phyloP scores from a whole-genome alignment of 2,888 invertebrate species.

The Apantesis nais region DNA sequence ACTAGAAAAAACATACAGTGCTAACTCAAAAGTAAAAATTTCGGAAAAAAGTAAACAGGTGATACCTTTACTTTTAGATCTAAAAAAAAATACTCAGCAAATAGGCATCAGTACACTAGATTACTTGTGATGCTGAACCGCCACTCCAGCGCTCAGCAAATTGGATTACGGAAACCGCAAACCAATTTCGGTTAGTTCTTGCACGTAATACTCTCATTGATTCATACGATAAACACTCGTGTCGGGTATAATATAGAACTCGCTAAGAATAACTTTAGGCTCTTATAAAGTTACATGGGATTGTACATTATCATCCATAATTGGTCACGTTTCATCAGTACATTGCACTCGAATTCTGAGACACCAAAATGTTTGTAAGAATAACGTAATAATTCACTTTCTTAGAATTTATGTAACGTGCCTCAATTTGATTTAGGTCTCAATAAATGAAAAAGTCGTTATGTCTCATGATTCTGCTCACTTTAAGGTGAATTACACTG shows the following conservation, averaged over 20 bases:
- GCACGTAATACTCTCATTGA: slow-evolving; percentile 66
- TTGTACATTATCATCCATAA: background rate
- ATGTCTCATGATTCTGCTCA: background rate
- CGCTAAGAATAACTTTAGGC: background rate
- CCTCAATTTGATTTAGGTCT: background rate
- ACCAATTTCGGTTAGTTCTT: slow-evolving; percentile 63
- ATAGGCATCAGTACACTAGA: background rate
- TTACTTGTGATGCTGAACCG: slow-evolving; percentile 42
- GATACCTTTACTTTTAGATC: background rate
- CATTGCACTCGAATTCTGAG: slow-evolving; percentile 8
- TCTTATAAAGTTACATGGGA: background rate
- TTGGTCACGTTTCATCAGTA: background rate
- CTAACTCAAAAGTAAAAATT: background rate
- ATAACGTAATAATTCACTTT: background rate
- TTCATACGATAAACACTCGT: slow-evolving; percentile 55
- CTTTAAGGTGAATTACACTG: background rate
- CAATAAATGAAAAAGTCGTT: background rate
- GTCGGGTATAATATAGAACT: background rate
- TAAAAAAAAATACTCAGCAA: background rate
- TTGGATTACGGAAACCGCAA: slow-evolving; percentile 66
- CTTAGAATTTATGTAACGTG: background rate
- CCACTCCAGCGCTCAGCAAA: slow-evolving; percentile 54
- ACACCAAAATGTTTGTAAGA: background rate
- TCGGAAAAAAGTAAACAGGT: background rate
- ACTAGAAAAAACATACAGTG: background rate